Evolutionary conservation across 2,113 vertebrate genomes (phyloP), one percentile per base, ranked within the genome.

Genomic region (Piliocolobus tephrosceles): DNA sequence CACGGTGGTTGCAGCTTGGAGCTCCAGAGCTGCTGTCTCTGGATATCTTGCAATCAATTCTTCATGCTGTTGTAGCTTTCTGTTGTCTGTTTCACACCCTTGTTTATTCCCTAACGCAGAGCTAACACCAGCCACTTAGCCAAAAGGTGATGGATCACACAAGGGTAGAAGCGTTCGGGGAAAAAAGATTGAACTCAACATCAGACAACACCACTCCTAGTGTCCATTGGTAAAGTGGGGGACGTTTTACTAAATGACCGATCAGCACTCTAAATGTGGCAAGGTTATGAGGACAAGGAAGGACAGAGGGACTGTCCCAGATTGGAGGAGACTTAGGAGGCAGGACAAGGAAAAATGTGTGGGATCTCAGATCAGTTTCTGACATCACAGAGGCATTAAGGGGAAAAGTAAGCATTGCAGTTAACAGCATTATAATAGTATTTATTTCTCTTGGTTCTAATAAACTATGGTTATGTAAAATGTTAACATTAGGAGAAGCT

Each of bases 261-360:
- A 55, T 18, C 5, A 12, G 8, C 32, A 50, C 9, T 47, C 25
- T 17, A 6, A 3, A 52, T 25, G n/a, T 3, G 18, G 35, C 32
- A 32, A 22, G 16, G 50, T 23, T 25, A 5, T 17, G 14, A 70
- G 52, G 73, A 91, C 14, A 38, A 80, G 43, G 11, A 20, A 72
- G 81, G 47, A 43, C 57, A 57, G n/a, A 55, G 9, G 25, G 14
- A 13, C 0, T 23, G 22, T 12, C 45, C 8, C 25, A 58, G 66
- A 5, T 1, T 52, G 66, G 8, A 50, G 68, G 47, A 75, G 6
- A 35, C 20, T 20, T 13, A 66, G 22, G 43, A 11, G 30, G 11
- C 3, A 35, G 55, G 10, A 1, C 10, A 6, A 5, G 0, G 1
- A 43, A 58, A 52, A 43, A 35, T 22, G 45, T 10, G 38, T 13